Percentiles rank a stretch among this genome's conserved stretches.
phyloP scores from a whole-genome alignment of 2,797 vertebrate species.

The Characodon lateralis region DNA sequence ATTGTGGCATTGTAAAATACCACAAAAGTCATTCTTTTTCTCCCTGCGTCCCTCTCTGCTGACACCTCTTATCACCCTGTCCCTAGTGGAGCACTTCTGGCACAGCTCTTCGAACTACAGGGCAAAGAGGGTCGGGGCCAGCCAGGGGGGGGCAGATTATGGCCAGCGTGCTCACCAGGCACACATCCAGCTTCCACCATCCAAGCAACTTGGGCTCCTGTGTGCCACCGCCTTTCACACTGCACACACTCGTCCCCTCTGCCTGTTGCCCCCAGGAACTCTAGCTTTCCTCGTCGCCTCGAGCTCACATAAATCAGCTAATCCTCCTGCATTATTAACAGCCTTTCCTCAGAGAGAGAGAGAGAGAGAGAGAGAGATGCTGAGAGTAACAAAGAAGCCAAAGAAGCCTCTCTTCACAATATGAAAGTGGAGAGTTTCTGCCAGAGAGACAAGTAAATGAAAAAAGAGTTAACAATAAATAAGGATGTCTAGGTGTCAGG shows the following conservation, averaged over 20 bases:
- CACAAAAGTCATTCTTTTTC: slow-evolving; percentile 15
- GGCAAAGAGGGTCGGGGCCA: slow-evolving; percentile 28
- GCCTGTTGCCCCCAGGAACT: slow-evolving; percentile 65
- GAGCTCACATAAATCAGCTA: slow-evolving; percentile 77
- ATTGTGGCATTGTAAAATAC: slow-evolving; percentile 2
- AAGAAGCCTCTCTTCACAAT: slow-evolving; percentile 55
- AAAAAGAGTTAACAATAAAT: slow-evolving; percentile 51
- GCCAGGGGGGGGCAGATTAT: slow-evolving; percentile 32
- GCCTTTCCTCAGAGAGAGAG: slow-evolving; percentile 58
- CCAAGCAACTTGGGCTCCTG: slow-evolving; percentile 59
- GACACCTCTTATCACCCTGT: slow-evolving; percentile 60
- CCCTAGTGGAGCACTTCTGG: slow-evolving; percentile 53
- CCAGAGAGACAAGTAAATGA: slow-evolving; percentile 47
- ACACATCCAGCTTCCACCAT: slow-evolving; percentile 63
- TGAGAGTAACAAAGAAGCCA: slow-evolving; percentile 48
- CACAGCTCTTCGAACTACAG: slow-evolving; percentile 33
- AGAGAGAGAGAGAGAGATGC: slow-evolving; percentile 37
- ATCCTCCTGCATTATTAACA: slow-evolving; percentile 81
- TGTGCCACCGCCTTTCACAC: slow-evolving; percentile 50
- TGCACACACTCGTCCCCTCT: slow-evolving; percentile 45
- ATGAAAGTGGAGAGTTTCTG: slow-evolving; percentile 40
- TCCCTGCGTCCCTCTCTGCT: slow-evolving; percentile 16
- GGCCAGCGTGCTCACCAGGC: slow-evolving; percentile 51
- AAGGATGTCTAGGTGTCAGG: slow-evolving; percentile 46
- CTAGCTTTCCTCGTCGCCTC: slow-evolving; percentile 63